phyloP scores from a whole-genome alignment of 2,113 vertebrate species.

The Gnathonemus longibarbis region DNA sequence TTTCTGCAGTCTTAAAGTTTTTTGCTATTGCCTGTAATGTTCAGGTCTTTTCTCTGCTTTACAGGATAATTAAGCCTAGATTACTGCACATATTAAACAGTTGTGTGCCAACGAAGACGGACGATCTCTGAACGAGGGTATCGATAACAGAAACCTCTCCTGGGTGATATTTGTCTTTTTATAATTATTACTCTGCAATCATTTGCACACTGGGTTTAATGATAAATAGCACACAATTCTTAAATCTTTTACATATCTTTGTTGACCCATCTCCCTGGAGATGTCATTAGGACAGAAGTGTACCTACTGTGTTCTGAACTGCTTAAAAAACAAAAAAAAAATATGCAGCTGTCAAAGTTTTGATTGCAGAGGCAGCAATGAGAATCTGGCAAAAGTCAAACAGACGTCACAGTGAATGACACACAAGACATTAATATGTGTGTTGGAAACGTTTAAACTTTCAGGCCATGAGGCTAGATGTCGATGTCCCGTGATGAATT shows the following conservation, averaged over 20 bases:
- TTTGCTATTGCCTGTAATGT: not conserved
- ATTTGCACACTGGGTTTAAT: not conserved
- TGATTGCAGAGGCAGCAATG: slow-evolving; percentile 9
- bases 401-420: not conserved
- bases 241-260: slow-evolving; percentile 18
- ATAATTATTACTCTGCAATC: slow-evolving; percentile 1
- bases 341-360: slow-evolving; percentile 14
- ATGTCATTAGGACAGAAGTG: slow-evolving; percentile 25
- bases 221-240: not conserved
- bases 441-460: slow-evolving; percentile 1
- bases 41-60: not conserved
- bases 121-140: not conserved
- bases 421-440: slow-evolving; percentile 12
- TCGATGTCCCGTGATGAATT: slow-evolving; percentile 5
- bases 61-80: slow-evolving; percentile 3
- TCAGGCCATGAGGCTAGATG: not conserved
- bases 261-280: slow-evolving; percentile 26
- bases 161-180: slow-evolving; percentile 8
- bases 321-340: not conserved
- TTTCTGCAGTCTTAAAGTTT: not conserved
- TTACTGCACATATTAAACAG: slow-evolving; percentile 4
- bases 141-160: not conserved
- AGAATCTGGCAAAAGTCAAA: not conserved
- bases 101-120: not conserved
- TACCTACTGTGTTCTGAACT: slow-evolving; percentile 22